Percentiles rank a stretch among this genome's conserved stretches.
phyloP scores from a whole-genome alignment of 2,888 invertebrate species.

The Epistrophe eligans region DNA sequence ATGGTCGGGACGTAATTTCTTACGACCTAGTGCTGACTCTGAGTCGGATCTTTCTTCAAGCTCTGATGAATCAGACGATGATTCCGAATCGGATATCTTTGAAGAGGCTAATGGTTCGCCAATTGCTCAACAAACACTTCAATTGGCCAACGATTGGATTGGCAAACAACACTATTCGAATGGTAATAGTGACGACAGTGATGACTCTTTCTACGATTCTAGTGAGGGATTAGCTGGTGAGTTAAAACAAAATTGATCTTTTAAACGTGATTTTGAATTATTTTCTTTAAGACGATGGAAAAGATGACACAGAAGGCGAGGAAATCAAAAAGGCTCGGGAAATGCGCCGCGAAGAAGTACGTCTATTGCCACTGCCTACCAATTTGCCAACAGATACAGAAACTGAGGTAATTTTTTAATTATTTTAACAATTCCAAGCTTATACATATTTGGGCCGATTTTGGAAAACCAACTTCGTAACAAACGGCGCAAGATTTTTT shows the following conservation, averaged over 20 bases:
- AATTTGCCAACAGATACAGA: slow-evolving; percentile 88
- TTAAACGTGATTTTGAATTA: background rate
- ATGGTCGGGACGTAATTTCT: slow-evolving; percentile 97
- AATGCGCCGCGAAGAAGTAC: slow-evolving; percentile 88
- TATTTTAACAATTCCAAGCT: background rate
- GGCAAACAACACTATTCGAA: slow-evolving; percentile 85
- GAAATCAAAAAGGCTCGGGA: slow-evolving; percentile 88
- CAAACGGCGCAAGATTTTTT: background rate
- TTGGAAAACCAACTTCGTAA: slow-evolving; percentile 2
- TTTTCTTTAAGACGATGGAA: slow-evolving; percentile 84
- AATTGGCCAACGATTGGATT: slow-evolving; percentile 89
- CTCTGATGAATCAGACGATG: slow-evolving; percentile 87
- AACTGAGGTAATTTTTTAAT: slow-evolving; percentile 87
- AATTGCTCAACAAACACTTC: slow-evolving; percentile 86
- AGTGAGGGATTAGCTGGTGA: slow-evolving; percentile 83
- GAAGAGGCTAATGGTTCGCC: slow-evolving; percentile 88
- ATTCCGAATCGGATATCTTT: slow-evolving; percentile 87
- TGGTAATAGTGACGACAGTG: slow-evolving; percentile 83
- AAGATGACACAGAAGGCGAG: slow-evolving; percentile 90
- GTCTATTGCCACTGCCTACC: slow-evolving; percentile 86
- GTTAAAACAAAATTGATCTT: slow-evolving; percentile 10
- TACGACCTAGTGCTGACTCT: slow-evolving; percentile 91
- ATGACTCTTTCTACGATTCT: slow-evolving; percentile 83
- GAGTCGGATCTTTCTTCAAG: slow-evolving; percentile 85
- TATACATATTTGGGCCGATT: slow-evolving; percentile 38